These are phyloP conservation scores for Ariolimax columbianus DNA, from an alignment of 2,888 invertebrate genomes.

Conservation along the genomic window DNA sequence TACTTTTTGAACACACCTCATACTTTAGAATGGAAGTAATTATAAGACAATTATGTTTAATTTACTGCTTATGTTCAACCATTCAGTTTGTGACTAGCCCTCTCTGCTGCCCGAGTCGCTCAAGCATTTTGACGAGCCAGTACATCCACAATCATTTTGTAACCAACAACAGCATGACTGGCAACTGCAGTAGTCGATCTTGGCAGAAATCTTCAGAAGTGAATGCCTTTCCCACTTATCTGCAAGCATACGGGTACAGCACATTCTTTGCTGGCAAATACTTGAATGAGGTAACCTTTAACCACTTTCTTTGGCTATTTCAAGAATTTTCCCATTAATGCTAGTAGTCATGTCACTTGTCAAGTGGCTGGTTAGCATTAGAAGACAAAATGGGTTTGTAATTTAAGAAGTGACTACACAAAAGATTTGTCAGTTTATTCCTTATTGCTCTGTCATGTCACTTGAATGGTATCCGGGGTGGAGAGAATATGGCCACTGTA, in stretches of 20 bases:
- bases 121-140: conserved; percentile 89
- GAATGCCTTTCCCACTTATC: conserved; percentile 84
- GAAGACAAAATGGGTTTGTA: too few relatives aligned
- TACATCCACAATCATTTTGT: conserved; percentile 91
- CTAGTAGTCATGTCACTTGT: too few relatives aligned
- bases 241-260: conserved; percentile 85
- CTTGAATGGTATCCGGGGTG: too few relatives aligned
- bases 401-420: too few relatives aligned
- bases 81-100: conserved; percentile 90
- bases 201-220: conserved; percentile 86
- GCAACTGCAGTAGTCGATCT: conserved; percentile 86
- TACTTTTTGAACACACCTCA: too few relatives aligned
- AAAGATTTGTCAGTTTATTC: too few relatives aligned
- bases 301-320: background rate
- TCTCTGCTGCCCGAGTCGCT: conserved; percentile 93
- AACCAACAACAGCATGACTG: conserved; percentile 87
- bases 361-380: too few relatives aligned
- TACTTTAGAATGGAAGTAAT: too few relatives aligned
- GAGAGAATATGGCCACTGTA: too few relatives aligned
- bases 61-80: background rate
- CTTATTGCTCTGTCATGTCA: background rate
- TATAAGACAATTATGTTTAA: background rate
- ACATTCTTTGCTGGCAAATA: conserved; percentile 97
- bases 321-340: background rate
- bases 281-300: conserved; percentile 86